Conservation (phyloP, 2,113 vertebrate genomes). For the Neolamprologus sp. region DNA sequence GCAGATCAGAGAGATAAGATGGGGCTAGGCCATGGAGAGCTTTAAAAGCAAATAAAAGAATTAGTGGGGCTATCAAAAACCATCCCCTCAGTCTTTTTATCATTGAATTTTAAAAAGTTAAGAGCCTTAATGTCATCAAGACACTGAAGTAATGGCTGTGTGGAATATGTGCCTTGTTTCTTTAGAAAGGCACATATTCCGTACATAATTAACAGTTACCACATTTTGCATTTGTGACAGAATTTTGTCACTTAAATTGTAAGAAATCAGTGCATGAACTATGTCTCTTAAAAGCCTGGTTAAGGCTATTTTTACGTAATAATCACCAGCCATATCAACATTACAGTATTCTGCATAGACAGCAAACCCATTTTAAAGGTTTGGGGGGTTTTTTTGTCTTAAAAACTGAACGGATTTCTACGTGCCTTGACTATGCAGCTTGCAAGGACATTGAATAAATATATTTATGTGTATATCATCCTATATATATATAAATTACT, state of each 20-base stretch:
- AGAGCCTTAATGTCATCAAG: neutral
- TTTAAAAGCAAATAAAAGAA: neutral
- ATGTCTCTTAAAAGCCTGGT: neutral
- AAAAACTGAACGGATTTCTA: rapidly evolving
- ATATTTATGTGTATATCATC: neutral
- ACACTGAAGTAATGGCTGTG: neutral
- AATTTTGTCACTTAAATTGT: neutral
- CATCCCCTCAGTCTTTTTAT: neutral
- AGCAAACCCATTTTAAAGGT: neutral
- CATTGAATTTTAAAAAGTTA: neutral
- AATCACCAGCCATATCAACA: neutral
- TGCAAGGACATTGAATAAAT: neutral
- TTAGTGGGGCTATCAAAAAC: neutral
- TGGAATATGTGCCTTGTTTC: neutral
- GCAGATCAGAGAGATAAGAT: neutral
- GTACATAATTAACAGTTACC: neutral
- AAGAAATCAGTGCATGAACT: neutral
- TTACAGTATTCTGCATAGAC: neutral
- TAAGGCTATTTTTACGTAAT: neutral
- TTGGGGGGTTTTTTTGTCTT: rapidly evolving
- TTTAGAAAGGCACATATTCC: neutral
- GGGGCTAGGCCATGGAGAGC: neutral
- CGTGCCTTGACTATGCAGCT: neutral
- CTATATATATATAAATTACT: neutral
- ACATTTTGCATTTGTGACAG: neutral